Evolutionary conservation across 2,888 invertebrate species (phyloP).

Genomic region (Brachylomia viminalis): DNA sequence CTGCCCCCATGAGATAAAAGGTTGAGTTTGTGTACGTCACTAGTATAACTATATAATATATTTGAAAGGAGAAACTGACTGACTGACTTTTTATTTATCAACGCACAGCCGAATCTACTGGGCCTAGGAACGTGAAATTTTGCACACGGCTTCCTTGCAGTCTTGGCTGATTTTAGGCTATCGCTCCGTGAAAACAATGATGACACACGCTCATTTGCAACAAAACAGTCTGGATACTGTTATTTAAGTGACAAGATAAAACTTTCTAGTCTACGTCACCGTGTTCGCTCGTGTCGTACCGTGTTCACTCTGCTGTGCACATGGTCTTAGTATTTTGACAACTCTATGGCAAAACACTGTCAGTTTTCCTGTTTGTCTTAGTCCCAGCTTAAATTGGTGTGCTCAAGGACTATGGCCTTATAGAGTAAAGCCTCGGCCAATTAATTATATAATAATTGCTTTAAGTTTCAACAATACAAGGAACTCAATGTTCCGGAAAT

Average conservation of each 20-base stretch:
- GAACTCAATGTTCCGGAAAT: neutral
- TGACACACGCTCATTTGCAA: neutral
- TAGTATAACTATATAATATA: neutral
- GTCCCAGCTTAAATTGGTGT: neutral
- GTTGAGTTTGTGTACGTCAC: neutral
- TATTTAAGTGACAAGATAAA: neutral
- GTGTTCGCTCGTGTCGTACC: too few species aligned
- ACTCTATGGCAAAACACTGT: neutral
- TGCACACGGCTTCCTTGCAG: neutral
- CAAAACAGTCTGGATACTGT: neutral
- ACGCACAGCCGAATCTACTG: neutral
- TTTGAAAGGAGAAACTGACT: neutral
- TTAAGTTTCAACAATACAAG: neutral
- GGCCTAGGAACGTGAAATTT: neutral
- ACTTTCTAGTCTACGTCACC: too few species aligned
- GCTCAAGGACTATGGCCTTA: neutral
- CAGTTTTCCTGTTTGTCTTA: slow-evolving; percentile 23
- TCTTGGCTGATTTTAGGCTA: neutral
- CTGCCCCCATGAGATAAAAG: neutral
- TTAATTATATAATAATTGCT: neutral
- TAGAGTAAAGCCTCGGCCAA: slow-evolving; percentile 2
- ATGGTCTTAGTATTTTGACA: neutral
- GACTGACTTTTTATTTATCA: neutral
- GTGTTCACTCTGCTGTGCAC: neutral
- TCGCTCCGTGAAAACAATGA: neutral